Evolutionary conservation across 2,113 vertebrate species (phyloP).

Genomic region (Sterrhoptilus dennistouni): DNA sequence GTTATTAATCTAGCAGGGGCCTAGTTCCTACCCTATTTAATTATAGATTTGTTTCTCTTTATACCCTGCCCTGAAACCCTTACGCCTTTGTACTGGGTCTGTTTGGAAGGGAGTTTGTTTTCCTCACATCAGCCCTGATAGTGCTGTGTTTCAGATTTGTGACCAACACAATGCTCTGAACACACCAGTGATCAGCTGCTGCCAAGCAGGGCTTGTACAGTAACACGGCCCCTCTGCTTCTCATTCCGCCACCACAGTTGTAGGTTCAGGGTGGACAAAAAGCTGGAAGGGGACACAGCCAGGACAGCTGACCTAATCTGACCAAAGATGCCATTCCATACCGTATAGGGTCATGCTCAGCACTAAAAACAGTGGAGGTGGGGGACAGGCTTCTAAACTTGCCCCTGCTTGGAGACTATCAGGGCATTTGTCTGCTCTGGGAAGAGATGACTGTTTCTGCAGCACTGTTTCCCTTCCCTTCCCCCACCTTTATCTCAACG

Average conservation of each 20-base stretch:
- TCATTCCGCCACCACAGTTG: neutral
- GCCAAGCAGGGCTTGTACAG: neutral
- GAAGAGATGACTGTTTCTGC: neutral
- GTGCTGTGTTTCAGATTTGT: neutral
- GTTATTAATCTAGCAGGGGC: neutral
- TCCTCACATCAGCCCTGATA: neutral
- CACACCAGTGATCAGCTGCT: neutral
- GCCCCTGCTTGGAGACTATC: neutral
- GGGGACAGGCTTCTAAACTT: neutral
- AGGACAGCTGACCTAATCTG: neutral
- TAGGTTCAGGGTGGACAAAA: neutral
- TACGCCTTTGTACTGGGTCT: neutral
- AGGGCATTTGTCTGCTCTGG: neutral
- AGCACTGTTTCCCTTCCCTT: neutral
- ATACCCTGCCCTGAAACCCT: neutral
- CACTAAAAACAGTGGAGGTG: neutral
- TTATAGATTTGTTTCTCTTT: neutral
- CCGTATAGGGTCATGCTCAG: neutral
- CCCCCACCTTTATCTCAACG: neutral
- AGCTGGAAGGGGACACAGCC: neutral
- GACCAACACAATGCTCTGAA: neutral
- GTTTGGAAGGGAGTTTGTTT: neutral
- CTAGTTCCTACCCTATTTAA: neutral
- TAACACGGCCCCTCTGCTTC: neutral
- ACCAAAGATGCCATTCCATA: neutral